Conservation (phyloP, 2,888 invertebrate species). For the Acleris laterana region DNA sequence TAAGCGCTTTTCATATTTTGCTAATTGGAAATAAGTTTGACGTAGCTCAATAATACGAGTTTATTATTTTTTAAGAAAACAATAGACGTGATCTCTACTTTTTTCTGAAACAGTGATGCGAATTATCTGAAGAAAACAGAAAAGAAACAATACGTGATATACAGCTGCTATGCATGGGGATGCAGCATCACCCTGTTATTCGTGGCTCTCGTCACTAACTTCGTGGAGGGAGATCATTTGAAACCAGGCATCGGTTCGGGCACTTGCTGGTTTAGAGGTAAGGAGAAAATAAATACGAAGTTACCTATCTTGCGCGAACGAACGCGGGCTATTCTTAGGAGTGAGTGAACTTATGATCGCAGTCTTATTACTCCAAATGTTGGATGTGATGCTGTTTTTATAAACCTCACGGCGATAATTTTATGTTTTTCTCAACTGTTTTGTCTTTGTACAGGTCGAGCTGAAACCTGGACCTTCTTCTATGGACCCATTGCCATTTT, state of each 20-base stretch:
- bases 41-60: not conserved
- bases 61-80: not conserved
- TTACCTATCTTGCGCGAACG: slow-evolving; percentile 10
- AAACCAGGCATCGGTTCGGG: slow-evolving; percentile 84
- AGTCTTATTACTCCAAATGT: slow-evolving; percentile 7
- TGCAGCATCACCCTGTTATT: slow-evolving; percentile 80
- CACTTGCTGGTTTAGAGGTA: slow-evolving; percentile 88
- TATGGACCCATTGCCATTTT: slow-evolving; percentile 87
- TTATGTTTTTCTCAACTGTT: not conserved
- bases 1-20: no score
- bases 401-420: not conserved
- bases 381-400: no score
- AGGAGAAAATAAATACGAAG: slow-evolving; percentile 39
- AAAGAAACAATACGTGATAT: slow-evolving; percentile 79
- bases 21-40: no score
- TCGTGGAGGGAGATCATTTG: slow-evolving; percentile 78
- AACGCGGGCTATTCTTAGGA: slow-evolving; percentile 18
- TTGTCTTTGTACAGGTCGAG: slow-evolving; percentile 63
- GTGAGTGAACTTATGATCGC: slow-evolving; percentile 5
- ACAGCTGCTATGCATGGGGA: slow-evolving; percentile 86
- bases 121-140: slow-evolving; percentile 74
- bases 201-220: slow-evolving; percentile 80
- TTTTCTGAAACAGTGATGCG: slow-evolving; percentile 60
- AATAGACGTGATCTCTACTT: not conserved
- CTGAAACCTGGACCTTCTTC: slow-evolving; percentile 86